Percentiles rank a stretch among this genome's conserved stretches.
phyloP scores from a whole-genome alignment of 2,888 invertebrate species.

The Torymus tubicola region DNA sequence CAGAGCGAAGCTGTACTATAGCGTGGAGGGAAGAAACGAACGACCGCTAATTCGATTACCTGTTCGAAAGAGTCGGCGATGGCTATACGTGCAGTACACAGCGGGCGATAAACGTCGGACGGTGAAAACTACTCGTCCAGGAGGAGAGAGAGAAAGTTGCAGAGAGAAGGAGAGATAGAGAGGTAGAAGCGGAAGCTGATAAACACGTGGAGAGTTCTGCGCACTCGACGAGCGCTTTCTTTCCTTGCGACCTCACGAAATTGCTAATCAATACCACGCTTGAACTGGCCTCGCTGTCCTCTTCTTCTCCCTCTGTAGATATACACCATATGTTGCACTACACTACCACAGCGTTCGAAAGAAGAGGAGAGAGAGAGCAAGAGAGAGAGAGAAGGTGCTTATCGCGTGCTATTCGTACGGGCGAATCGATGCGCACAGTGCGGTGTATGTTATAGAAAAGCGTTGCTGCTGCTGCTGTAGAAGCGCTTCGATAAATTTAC shows the following conservation, averaged over 20 bases:
- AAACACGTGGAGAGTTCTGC: conserved; percentile 40
- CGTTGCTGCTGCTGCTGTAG: background rate
- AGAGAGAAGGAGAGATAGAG: background rate
- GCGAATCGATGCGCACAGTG: conserved; percentile 20
- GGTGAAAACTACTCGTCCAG: conserved; percentile 40
- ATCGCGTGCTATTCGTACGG: conserved; percentile 2
- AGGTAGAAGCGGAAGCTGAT: background rate
- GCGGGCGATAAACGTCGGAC: conserved; percentile 60
- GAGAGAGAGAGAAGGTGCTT: conserved; percentile 1
- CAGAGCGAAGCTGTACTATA: background rate
- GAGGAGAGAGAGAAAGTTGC: conserved; percentile 37
- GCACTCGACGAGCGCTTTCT: conserved; percentile 16
- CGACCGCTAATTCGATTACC: conserved; percentile 64
- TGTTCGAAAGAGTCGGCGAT: conserved; percentile 58
- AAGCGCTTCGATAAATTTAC: conserved; percentile 44
- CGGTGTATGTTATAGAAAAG: background rate
- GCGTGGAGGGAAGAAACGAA: conserved; percentile 39
- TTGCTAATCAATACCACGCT: conserved; percentile 61
- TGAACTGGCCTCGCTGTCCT: conserved; percentile 25
- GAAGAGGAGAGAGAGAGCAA: background rate
- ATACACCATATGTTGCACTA: background rate
- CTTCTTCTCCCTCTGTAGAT: conserved; percentile 33
- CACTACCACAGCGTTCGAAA: conserved; percentile 11
- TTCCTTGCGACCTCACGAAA: conserved; percentile 54
- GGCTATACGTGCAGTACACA: conserved; percentile 57